phyloP scores from a whole-genome alignment of 2,888 invertebrate genomes.

The Flabesymbios commensalis region DNA sequence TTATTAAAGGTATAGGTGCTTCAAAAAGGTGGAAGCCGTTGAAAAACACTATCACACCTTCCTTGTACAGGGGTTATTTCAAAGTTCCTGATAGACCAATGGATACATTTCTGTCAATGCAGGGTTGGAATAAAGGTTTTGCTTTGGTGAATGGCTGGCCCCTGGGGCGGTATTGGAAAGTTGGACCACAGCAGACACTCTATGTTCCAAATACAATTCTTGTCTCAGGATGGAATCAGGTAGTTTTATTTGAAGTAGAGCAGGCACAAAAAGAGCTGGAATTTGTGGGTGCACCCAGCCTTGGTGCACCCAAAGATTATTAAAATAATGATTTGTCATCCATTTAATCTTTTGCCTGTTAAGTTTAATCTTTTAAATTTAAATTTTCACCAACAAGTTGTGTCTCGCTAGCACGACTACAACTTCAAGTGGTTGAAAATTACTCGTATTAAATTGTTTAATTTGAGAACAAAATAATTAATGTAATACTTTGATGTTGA shows the following conservation, averaged over 20 bases:
- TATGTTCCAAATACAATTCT: slow-evolving; percentile 20
- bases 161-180: slow-evolving; percentile 20
- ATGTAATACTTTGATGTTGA: no score
- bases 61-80: background rate
- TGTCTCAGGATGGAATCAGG: slow-evolving; percentile 7
- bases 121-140: slow-evolving; percentile 18
- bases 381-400: no score
- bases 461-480: no score
- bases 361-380: no score
- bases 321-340: no score
- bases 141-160: slow-evolving; percentile 19
- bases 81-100: background rate
- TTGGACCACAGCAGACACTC: slow-evolving; percentile 21
- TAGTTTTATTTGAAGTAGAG: slow-evolving; percentile 25
- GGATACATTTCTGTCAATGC: slow-evolving; percentile 21
- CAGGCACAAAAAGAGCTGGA: no score
- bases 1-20: background rate
- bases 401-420: no score
- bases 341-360: no score
- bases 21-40: slow-evolving; percentile 5
- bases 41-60: background rate
- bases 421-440: no score
- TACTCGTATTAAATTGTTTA: no score
- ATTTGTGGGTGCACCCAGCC: no score
- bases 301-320: no score